Conservation (phyloP, 2,797 vertebrate genomes). For the Onychomys torridus region DNA sequence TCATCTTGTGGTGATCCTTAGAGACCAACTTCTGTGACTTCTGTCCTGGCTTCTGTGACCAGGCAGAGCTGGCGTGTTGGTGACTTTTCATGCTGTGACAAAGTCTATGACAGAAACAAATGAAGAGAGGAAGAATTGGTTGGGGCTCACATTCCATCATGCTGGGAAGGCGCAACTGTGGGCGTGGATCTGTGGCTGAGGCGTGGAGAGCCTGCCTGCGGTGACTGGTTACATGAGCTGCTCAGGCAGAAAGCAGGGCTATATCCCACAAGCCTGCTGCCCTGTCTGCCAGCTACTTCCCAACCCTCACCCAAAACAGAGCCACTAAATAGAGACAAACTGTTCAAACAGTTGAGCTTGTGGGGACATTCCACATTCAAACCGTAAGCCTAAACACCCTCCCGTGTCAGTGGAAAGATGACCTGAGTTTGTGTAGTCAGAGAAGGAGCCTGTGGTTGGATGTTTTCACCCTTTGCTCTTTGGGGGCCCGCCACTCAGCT, state of each 20-base stretch:
- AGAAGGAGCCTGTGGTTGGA: not conserved
- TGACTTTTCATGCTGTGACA: not conserved
- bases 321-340: not conserved
- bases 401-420: conserved; percentile 29
- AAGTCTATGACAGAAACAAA: not conserved
- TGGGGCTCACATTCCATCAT: not conserved
- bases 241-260: not conserved
- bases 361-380: not conserved
- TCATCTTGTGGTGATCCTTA: not conserved
- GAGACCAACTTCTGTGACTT: not conserved
- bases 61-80: not conserved
- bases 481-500: not conserved
- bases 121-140: not conserved
- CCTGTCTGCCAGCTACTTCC: not conserved
- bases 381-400: not conserved
- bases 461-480: not conserved
- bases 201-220: not conserved
- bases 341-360: not conserved
- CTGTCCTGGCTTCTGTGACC: not conserved
- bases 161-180: not conserved
- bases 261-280: not conserved
- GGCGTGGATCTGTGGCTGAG: not conserved
- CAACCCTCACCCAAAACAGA: not conserved
- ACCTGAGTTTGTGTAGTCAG: conserved; percentile 2
- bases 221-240: not conserved